Evolutionary conservation across 2,797 vertebrate genomes (phyloP).

Genomic region (Phylloscopus collybita): DNA sequence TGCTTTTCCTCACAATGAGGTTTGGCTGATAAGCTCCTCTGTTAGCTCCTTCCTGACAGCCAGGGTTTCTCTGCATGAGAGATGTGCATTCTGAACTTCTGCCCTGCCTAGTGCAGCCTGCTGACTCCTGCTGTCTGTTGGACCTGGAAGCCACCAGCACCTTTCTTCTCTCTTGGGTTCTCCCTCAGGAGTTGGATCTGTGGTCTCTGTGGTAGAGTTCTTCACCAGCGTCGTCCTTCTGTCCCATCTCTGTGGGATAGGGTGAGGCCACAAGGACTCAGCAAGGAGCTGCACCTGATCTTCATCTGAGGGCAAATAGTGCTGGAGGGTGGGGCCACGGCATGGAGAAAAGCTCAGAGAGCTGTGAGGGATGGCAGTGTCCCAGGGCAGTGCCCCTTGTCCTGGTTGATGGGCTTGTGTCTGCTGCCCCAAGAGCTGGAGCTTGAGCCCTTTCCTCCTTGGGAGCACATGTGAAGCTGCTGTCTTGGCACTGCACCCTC

Average conservation of each 20-base stretch:
- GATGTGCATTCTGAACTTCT: neutral
- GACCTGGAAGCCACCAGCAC: neutral
- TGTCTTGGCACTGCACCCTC: neutral
- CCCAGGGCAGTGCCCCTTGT: neutral
- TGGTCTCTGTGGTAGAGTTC: neutral
- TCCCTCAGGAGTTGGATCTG: neutral
- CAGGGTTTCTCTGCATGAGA: neutral
- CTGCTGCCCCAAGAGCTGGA: neutral
- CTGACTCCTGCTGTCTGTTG: neutral
- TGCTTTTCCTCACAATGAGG: neutral
- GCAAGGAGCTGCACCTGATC: neutral
- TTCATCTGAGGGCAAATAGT: neutral
- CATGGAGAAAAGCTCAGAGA: neutral
- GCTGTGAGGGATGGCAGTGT: neutral
- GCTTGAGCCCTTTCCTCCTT: neutral
- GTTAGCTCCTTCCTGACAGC: neutral
- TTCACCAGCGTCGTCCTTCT: neutral
- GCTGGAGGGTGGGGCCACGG: neutral
- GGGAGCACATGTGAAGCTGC: neutral
- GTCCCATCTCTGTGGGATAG: rapidly evolving
- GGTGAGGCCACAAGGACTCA: neutral
- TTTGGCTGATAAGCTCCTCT: neutral
- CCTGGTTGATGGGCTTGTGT: neutral
- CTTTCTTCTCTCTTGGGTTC: neutral
- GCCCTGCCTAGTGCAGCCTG: neutral